Percentiles rank a stretch among this genome's conserved stretches.
phyloP scores from a whole-genome alignment of 2,113 vertebrate genomes.

The Lycocorax pyrrhopterus region DNA sequence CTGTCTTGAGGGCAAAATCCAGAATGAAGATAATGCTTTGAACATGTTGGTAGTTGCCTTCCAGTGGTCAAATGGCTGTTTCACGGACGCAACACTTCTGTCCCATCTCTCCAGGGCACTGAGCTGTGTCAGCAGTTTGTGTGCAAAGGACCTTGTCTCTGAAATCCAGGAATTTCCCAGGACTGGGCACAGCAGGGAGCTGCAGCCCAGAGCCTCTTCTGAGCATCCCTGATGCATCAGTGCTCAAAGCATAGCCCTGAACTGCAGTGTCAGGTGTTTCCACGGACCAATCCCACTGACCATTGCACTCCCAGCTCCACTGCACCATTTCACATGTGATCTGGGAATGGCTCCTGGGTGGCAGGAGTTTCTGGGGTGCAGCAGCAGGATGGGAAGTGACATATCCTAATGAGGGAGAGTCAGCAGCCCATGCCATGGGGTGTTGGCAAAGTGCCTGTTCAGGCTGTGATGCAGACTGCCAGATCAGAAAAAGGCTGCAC shows the following conservation, averaged over 20 bases:
- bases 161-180: not conserved
- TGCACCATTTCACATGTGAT: fast-evolving
- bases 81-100: fast-evolving
- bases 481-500: not conserved
- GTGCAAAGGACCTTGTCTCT: not conserved
- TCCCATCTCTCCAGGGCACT: not conserved
- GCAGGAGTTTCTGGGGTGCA: not conserved
- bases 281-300: not conserved
- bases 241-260: not conserved
- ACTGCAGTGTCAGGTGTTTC: fast-evolving
- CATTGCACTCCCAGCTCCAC: not conserved
- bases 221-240: not conserved
- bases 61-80: not conserved
- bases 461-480: not conserved
- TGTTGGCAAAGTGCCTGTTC: not conserved
- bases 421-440: not conserved
- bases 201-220: not conserved
- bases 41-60: not conserved
- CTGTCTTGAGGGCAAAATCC: not conserved
- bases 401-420: not conserved
- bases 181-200: fast-evolving
- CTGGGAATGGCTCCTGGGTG: not conserved
- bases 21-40: not conserved
- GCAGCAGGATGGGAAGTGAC: not conserved
- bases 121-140: not conserved